A percentile compares a stretch with the other conserved stretches of the same genome.
Conservation (phyloP, 2,888 invertebrate species). For the Eutolmus rufibarbis region DNA sequence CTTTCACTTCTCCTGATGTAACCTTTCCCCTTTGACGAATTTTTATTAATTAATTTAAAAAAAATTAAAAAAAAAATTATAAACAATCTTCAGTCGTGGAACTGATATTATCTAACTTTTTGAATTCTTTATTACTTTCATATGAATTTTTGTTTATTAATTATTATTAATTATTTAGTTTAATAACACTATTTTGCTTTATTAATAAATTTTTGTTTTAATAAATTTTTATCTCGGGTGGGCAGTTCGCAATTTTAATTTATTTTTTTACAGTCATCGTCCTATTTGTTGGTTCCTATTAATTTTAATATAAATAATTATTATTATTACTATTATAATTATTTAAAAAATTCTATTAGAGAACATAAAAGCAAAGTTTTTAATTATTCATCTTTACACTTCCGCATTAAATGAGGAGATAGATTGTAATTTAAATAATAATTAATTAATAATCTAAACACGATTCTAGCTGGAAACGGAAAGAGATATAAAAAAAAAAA, state of each 20-base stretch:
- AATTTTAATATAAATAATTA: background rate
- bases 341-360: background rate
- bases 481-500: background rate
- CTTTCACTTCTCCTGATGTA: constrained; percentile 27
- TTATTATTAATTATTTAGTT: background rate
- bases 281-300: background rate
- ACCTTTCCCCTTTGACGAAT: background rate
- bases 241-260: background rate
- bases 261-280: constrained; percentile 12
- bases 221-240: no score
- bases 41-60: background rate
- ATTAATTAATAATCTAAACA: no score
- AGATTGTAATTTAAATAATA: no score
- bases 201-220: background rate
- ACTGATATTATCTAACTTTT: background rate
- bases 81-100: background rate
- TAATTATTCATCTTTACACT: no score
- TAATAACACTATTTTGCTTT: background rate
- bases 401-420: no score
- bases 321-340: background rate
- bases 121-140: background rate
- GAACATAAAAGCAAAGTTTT: background rate
- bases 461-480: no score
- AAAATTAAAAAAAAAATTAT: background rate
- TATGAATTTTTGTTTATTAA: background rate